phyloP scores from a whole-genome alignment of 64 coral and sea anemone genomes.

The Pocillopora verrucosa region DNA sequence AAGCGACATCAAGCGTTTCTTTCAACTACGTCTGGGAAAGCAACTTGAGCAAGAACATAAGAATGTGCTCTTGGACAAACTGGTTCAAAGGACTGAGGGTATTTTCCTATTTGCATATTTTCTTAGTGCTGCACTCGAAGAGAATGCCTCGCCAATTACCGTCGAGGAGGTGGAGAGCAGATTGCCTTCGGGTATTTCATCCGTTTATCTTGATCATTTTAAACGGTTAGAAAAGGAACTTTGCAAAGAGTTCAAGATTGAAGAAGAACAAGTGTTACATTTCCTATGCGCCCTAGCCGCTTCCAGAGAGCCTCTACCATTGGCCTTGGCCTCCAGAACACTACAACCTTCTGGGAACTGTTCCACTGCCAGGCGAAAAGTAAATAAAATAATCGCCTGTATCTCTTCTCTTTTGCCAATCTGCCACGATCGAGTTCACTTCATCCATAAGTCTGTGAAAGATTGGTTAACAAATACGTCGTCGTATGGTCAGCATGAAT shows the following conservation, averaged over 20 bases:
- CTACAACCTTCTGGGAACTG: not conserved
- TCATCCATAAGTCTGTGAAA: conserved; percentile 31
- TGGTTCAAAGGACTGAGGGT: not conserved
- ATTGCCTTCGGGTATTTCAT: not conserved
- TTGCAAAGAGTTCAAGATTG: not conserved
- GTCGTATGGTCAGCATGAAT: not conserved
- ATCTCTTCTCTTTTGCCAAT: conserved; percentile 24
- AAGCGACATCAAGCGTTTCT: not conserved
- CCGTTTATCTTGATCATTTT: conserved; percentile 32
- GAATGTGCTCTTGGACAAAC: not conserved
- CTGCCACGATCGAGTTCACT: not conserved
- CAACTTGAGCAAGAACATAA: not conserved
- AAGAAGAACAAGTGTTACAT: conserved; percentile 11
- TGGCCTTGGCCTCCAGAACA: not conserved
- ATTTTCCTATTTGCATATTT: no score
- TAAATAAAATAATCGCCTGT: not conserved
- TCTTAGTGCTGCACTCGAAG: no score
- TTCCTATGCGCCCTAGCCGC: conserved; percentile 36
- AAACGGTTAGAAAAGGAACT: not conserved
- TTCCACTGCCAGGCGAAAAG: not conserved
- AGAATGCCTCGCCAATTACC: not conserved
- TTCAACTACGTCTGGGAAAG: not conserved
- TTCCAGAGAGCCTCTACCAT: not conserved
- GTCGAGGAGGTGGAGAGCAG: not conserved
- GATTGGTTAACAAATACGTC: conserved; percentile 19